phyloP scores from a whole-genome alignment of 1,140 invertebrate genomes.

The Rhopalosiphum padi region DNA sequence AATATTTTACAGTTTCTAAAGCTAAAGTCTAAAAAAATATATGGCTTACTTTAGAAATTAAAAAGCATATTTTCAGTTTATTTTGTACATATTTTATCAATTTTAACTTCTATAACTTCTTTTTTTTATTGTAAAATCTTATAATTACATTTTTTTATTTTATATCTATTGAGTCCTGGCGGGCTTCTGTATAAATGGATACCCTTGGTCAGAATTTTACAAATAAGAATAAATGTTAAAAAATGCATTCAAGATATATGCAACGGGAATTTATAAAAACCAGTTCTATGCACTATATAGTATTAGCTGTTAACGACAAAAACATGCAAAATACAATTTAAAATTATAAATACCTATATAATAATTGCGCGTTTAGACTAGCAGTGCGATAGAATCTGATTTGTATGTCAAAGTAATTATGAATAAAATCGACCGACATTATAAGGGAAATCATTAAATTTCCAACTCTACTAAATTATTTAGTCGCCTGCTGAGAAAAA shows the following conservation, averaged over 20 bases:
- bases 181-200: not conserved
- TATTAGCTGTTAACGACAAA: not conserved
- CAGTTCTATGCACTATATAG: not conserved
- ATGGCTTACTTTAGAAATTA: too few species aligned
- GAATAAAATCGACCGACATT: not conserved
- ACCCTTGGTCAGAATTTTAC: not conserved
- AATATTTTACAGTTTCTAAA: too few species aligned
- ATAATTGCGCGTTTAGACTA: not conserved
- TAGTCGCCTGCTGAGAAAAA: not conserved
- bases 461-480: not conserved
- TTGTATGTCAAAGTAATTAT: not conserved
- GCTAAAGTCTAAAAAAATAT: too few species aligned
- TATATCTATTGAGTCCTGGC: not conserved
- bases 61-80: too few species aligned
- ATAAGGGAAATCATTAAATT: not conserved
- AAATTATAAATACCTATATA: not conserved
- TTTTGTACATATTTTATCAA: too few species aligned
- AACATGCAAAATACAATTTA: not conserved
- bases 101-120: not conserved
- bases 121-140: not conserved
- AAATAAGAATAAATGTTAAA: not conserved
- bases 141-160: not conserved
- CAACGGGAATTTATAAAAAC: not conserved
- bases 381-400: not conserved
- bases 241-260: not conserved